Percentiles rank a stretch among this genome's conserved stretches.
These are phyloP conservation scores for Barnardius zonarius DNA, from an alignment of 2,113 vertebrate genomes.

Conservation along the genomic window DNA sequence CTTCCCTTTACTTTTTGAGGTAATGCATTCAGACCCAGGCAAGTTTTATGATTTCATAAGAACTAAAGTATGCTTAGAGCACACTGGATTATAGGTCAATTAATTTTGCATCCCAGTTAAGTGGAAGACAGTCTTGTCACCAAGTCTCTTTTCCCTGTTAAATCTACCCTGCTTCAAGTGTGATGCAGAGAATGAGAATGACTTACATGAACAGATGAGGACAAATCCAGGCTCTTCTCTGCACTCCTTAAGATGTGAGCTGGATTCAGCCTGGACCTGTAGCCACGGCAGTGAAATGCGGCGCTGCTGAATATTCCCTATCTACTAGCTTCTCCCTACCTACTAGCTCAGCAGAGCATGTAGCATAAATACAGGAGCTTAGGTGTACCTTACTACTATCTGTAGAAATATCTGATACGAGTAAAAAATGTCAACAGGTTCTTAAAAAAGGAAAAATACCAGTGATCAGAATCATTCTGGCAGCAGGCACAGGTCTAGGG, in stretches of 20 bases:
- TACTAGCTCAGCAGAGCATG: not conserved
- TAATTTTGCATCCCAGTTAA: slow-evolving; percentile 14
- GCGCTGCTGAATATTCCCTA: not conserved
- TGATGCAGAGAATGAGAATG: not conserved
- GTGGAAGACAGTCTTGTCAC: not conserved
- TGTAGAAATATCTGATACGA: not conserved
- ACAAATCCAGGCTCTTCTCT: not conserved
- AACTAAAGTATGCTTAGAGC: not conserved
- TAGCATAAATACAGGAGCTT: not conserved
- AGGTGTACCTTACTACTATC: not conserved
- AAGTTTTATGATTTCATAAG: slow-evolving; percentile 9
- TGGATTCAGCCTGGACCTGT: not conserved
- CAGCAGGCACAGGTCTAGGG: not conserved
- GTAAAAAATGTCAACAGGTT: not conserved
- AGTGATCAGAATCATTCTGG: not conserved
- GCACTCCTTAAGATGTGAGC: not conserved
- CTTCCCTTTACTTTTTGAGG: not conserved
- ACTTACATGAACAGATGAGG: not conserved
- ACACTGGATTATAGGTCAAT: not conserved
- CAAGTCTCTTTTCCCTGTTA: not conserved
- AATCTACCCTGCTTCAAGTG: not conserved
- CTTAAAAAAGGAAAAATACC: not conserved
- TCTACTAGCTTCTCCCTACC: not conserved
- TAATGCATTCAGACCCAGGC: not conserved
- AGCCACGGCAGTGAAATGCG: not conserved